Base-by-base conservation (phyloP, 2,797 vertebrate genomes). In the Notamacropus eugenii region DNA sequence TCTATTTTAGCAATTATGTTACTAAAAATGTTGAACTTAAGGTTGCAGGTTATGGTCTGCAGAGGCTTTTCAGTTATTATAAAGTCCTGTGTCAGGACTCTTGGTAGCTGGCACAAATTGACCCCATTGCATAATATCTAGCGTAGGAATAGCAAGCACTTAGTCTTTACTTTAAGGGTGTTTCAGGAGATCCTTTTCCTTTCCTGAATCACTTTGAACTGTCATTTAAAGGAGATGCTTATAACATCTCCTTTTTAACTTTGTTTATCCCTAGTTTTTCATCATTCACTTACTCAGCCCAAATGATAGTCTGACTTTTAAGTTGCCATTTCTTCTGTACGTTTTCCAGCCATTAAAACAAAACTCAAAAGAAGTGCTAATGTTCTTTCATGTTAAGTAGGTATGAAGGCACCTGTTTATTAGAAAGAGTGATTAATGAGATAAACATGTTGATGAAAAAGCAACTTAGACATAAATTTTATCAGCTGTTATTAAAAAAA, bases 311-410 rank as follows among this genome's bases (percentile, higher is more conserved):
- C 91, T 95, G 5, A 54, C 50, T 95, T 92, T 54, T 59, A 95
- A 93, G 55, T 56, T 95, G 40, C 92, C 29, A 94, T 95, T 29
- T 27, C 24, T 93, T 92, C 92, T 95, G 55, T 91, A 54, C 93
- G 62, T 87, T 93, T 95, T 92, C 40, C 56, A 94, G 0, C 93
- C 94, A 46, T 95, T 95, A 50, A 46, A n/a, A 93, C 90, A 34
- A 93, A 62, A 55, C 0, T 12, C 24, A 5, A 96, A 56, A 56
- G 1, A 94, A 90, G 31, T 96, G 91, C 27, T n/a, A 40, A 22
- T 12, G 3, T 82, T n/a, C 19, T 54, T 90, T 82, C 67, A 24
- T 24, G 6, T 82, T 82, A 46, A 46, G 34, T 74, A 74, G 16
- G 10, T 82, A 46, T 40, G 5, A 74, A 74, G 19, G 91, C 3